phyloP scores from a whole-genome alignment of 2,113 vertebrate species.

The Spermophilus dauricus region DNA sequence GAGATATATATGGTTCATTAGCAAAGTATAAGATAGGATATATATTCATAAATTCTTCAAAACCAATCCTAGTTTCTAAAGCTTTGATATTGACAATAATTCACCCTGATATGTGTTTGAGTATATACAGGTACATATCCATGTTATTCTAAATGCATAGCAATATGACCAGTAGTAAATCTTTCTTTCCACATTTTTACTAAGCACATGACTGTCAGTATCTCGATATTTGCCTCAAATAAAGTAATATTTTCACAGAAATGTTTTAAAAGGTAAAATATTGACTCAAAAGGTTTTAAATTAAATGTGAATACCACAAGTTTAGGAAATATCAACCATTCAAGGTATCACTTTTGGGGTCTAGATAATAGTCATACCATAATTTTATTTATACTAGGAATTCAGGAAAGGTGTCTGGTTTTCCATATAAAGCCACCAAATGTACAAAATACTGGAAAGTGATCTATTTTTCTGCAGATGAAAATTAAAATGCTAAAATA shows the following conservation, averaged over 20 bases:
- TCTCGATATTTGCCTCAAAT: conserved; percentile 22
- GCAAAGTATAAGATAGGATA: neutral
- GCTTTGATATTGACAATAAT: neutral
- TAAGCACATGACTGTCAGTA: neutral
- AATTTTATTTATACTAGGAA: conserved; percentile 3
- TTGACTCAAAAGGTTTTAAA: neutral
- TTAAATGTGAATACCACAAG: neutral
- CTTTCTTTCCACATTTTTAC: neutral
- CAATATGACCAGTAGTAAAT: neutral
- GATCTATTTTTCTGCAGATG: conserved; percentile 17
- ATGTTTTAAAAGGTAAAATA: conserved; percentile 44
- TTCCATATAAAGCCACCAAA: conserved; percentile 40
- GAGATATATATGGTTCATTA: neutral
- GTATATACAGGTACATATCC: neutral
- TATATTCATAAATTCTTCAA: neutral
- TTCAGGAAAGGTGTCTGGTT: neutral
- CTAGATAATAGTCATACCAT: neutral
- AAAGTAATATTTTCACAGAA: conserved; percentile 21
- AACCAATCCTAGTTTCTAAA: conserved; percentile 42
- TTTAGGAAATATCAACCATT: neutral
- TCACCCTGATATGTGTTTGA: neutral
- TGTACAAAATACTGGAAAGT: neutral
- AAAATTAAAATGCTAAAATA: too few relatives aligned
- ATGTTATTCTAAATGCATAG: neutral
- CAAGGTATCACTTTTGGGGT: neutral